Base-by-base conservation (phyloP, 2,888 invertebrate species). In the Sinhomidia bicolor region DNA sequence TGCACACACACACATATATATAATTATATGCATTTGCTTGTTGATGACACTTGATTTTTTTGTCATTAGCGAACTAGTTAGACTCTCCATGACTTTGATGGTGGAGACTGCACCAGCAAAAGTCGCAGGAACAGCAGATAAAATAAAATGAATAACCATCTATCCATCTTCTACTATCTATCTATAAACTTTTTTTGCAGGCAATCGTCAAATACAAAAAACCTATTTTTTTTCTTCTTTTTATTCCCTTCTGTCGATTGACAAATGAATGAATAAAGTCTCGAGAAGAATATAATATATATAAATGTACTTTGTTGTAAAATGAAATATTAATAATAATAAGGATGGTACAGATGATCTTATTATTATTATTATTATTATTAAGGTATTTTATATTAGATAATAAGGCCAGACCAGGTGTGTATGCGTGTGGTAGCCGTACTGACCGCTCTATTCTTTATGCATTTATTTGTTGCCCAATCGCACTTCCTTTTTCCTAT, bases 51-150 rank as follows among this genome's bases (percentile, higher is more conserved):
- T 17, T 12, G 68, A 41, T 71, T 71, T 71, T 51, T 78, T 78
- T 78, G 78, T 78, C 78, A 78, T 54, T 78, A 71, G 20, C 41
- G 23, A 41, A 71, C 68, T 41, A 71, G 68, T 71, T 71, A 36
- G 68, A 41, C 68, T 4, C 68, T 71, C 68, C 41, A 71, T 71
- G 68, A 68, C 17, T 68, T 32, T n/a, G 36, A 68, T 29, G 20
- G 68, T 29, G 20, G 68, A 71, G 29, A 68, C 23, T 68, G 36
- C 36, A 68, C n/a, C n/a, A n/a, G n/a, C n/a, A n/a, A n/a, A 47
- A 47, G 10, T 9, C 47, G 12, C 41, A 41, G 10, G 41, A 41
- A 47, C 47, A 47, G 7, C 36, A 36, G 36, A 7, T 36, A 5
- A 7, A 36, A 36, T 36, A 36, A 36, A 36, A 36, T 36, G 14